A percentile compares a stretch with the other conserved stretches of the same genome.
Conservation (phyloP, 2,797 vertebrate species). For the Pipistrellus pygmaeus region DNA sequence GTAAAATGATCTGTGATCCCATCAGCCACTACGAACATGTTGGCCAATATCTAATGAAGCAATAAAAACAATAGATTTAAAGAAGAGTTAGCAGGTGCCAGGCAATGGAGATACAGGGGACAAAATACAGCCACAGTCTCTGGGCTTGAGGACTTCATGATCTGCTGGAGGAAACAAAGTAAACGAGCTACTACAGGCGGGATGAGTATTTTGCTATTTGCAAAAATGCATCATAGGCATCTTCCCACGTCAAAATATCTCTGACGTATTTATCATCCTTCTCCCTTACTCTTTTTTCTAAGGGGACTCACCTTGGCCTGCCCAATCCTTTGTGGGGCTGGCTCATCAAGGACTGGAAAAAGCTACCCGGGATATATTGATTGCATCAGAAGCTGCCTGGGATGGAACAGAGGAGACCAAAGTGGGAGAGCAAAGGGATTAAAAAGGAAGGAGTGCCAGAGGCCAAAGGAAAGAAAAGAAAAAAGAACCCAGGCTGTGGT, state of each 20-base stretch:
- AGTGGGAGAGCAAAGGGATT: background rate
- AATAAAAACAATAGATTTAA: background rate
- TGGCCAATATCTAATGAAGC: constrained; percentile 5
- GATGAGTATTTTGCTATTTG: background rate
- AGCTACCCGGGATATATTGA: background rate
- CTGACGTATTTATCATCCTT: background rate
- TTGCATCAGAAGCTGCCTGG: background rate
- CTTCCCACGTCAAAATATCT: background rate
- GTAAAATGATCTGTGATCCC: background rate
- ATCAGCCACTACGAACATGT: background rate
- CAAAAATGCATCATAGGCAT: background rate
- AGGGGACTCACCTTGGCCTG: background rate
- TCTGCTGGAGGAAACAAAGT: background rate
- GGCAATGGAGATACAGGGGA: background rate
- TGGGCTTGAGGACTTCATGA: background rate
- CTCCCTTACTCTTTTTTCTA: background rate
- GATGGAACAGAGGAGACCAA: background rate
- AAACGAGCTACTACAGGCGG: background rate
- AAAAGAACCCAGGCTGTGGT: background rate
- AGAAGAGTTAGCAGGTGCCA: background rate
- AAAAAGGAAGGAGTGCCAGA: background rate
- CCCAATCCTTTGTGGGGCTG: background rate
- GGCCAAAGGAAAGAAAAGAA: too few species aligned
- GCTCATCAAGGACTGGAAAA: background rate
- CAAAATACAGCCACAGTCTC: background rate